phyloP scores from a whole-genome alignment of 1,140 invertebrate species.

The Catajapyx aquilonaris region DNA sequence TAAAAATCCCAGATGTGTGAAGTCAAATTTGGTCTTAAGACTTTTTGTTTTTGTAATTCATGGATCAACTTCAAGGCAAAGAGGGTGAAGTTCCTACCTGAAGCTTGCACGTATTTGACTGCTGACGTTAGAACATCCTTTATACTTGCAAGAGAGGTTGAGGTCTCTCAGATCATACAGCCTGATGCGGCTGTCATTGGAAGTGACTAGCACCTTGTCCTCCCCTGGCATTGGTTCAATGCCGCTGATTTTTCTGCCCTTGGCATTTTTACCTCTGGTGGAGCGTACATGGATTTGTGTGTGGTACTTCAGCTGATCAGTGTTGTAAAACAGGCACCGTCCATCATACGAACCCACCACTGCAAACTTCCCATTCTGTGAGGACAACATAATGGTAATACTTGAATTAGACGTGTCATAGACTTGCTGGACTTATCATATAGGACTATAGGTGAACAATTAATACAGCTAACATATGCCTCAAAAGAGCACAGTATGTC shows the following conservation, averaged over 20 bases:
- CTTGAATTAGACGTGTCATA: no score
- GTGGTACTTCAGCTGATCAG: slow-evolving; percentile 94
- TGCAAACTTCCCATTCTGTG: slow-evolving; percentile 81
- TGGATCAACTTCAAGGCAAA: no score
- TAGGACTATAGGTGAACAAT: no score
- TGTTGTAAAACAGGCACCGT: slow-evolving; percentile 92
- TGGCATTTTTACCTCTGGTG: slow-evolving; percentile 80
- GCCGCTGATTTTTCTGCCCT: slow-evolving; percentile 86
- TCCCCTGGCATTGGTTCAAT: slow-evolving; percentile 93
- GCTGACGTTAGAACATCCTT: slow-evolving; percentile 81
- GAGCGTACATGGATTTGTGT: slow-evolving; percentile 93
- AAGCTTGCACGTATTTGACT: slow-evolving; percentile 96
- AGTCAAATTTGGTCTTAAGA: no score
- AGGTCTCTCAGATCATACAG: slow-evolving; percentile 91
- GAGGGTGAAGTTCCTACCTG: slow-evolving; percentile 24
- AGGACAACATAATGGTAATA: slow-evolving; percentile 4
- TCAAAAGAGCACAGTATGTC: no score
- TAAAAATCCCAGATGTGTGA: no score
- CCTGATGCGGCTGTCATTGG: slow-evolving; percentile 91
- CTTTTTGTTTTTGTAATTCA: no score
- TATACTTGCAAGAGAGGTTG: slow-evolving; percentile 90
- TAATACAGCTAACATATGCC: no score
- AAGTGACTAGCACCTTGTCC: slow-evolving; percentile 92
- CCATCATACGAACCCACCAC: slow-evolving; percentile 97
- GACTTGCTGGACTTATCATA: no score